Conservation (phyloP, 2,888 invertebrate species). For the Liodrosophila aerea region DNA sequence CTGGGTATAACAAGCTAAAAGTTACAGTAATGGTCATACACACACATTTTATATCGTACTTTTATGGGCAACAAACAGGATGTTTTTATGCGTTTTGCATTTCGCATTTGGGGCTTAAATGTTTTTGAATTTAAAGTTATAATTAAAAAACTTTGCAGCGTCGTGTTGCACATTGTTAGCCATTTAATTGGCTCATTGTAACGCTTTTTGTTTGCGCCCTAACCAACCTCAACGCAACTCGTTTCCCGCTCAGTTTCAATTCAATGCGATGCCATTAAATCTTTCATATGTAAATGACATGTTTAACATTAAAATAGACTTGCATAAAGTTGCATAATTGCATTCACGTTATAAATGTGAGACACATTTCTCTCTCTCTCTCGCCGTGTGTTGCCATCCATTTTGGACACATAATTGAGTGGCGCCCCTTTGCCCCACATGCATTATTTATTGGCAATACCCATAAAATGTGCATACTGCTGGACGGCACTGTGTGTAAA, state of each 20-base stretch:
- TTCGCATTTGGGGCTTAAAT: conserved; percentile 47
- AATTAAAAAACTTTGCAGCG: conserved; percentile 66
- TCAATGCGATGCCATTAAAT: conserved; percentile 63
- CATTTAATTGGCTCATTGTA: conserved; percentile 72
- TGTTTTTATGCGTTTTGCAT: conserved; percentile 64
- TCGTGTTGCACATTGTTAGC: conserved; percentile 61
- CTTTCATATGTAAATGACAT: conserved; percentile 72
- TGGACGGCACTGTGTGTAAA: conserved; percentile 24
- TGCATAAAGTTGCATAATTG: conserved; percentile 71
- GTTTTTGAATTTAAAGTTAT: conserved; percentile 75
- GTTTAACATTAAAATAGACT: conserved; percentile 73
- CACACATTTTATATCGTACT: conserved; percentile 57
- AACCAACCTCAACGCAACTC: not conserved
- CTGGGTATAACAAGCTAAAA: conserved; percentile 15
- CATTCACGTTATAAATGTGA: conserved; percentile 60
- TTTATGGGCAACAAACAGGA: conserved; percentile 67
- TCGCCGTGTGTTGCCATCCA: conserved; percentile 4
- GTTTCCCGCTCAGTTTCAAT: conserved; percentile 46
- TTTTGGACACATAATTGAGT: conserved; percentile 42
- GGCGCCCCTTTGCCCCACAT: conserved; percentile 26
- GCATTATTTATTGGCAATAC: conserved; percentile 63
- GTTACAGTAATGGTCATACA: conserved; percentile 7
- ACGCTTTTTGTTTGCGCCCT: conserved; percentile 31
- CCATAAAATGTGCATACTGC: conserved; percentile 56
- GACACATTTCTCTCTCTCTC: conserved; percentile 2